These are phyloP conservation scores for Uloborus plumipes DNA, from an alignment of 2,888 invertebrate genomes.

Conservation along the genomic window DNA sequence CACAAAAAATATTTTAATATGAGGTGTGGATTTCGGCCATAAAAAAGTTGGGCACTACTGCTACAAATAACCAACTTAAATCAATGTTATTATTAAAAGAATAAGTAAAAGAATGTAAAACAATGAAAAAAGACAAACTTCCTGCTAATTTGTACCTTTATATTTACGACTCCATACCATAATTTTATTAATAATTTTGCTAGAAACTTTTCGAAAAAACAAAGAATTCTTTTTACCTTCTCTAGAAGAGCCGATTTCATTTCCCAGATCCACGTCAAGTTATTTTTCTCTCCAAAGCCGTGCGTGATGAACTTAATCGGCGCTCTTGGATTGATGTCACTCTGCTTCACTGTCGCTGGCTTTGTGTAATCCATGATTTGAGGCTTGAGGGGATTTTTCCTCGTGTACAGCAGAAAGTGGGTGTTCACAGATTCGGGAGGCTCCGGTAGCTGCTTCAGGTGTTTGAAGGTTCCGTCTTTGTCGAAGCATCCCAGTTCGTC, in stretches of 20 bases:
- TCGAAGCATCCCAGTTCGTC: constrained; percentile 64
- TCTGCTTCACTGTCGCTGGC: constrained; percentile 70
- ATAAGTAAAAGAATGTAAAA: no score
- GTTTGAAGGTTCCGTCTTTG: constrained; percentile 55
- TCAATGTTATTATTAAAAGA: no score
- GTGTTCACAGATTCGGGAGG: constrained; percentile 59
- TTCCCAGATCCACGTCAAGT: constrained; percentile 55
- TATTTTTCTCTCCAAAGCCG: constrained; percentile 72
- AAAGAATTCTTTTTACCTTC: constrained; percentile 24
- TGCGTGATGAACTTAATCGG: constrained; percentile 79
- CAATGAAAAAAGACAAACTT: no score
- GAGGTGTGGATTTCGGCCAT: no score
- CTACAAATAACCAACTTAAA: no score
- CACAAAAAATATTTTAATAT: no score
- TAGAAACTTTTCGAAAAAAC: no score
- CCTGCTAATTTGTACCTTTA: no score
- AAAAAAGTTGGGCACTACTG: no score
- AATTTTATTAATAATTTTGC: no score
- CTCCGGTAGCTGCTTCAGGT: constrained; percentile 58
- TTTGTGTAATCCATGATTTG: constrained; percentile 48
- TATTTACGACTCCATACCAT: no score
- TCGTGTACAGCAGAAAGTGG: constrained; percentile 59
- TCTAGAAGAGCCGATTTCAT: constrained; percentile 59
- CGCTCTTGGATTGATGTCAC: constrained; percentile 68
- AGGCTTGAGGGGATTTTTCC: constrained; percentile 20